Conservation (phyloP, 2,797 vertebrate species). For the Hippoglossus hippoglossus region DNA sequence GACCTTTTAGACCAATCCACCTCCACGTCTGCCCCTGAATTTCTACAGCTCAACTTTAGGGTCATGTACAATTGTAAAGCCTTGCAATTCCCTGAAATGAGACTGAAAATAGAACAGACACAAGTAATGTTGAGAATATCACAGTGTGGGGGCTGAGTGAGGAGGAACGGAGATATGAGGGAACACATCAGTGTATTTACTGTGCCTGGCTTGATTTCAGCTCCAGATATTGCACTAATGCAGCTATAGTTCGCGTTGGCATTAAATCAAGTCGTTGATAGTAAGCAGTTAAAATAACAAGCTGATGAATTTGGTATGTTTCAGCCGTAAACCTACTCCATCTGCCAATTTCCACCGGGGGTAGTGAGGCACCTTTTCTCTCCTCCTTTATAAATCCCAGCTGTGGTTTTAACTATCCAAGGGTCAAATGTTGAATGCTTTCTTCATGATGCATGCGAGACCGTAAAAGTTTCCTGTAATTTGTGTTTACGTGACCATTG, state of each 20-base stretch:
- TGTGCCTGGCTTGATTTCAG: slow-evolving; percentile 52
- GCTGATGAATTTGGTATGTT: slow-evolving; percentile 65
- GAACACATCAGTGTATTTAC: slow-evolving; percentile 69
- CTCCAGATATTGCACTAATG: slow-evolving; percentile 51
- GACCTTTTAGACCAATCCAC: slow-evolving; percentile 23
- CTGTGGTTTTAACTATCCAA: slow-evolving; percentile 78
- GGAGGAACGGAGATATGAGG: slow-evolving; percentile 33
- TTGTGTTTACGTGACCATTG: slow-evolving; percentile 70
- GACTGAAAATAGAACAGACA: slow-evolving; percentile 44
- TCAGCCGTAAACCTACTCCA: slow-evolving; percentile 69
- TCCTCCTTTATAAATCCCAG: slow-evolving; percentile 81
- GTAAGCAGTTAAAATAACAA: slow-evolving; percentile 63
- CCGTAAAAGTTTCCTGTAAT: slow-evolving; percentile 78
- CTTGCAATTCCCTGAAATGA: slow-evolving; percentile 27
- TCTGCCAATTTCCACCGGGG: slow-evolving; percentile 68
- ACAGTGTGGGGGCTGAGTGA: slow-evolving; percentile 35
- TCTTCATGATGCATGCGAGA: slow-evolving; percentile 73
- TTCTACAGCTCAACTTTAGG: slow-evolving; percentile 18
- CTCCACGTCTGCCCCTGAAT: slow-evolving; percentile 19
- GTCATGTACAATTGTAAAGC: slow-evolving; percentile 19
- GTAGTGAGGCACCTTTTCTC: slow-evolving; percentile 72
- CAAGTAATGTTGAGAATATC: slow-evolving; percentile 41
- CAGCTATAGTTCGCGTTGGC: slow-evolving; percentile 67
- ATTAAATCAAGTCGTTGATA: slow-evolving; percentile 65
- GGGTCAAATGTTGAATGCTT: slow-evolving; percentile 78